Evolutionary conservation across 2,113 vertebrate species (phyloP).

Genomic region (Mesoclemmys tuberculata): DNA sequence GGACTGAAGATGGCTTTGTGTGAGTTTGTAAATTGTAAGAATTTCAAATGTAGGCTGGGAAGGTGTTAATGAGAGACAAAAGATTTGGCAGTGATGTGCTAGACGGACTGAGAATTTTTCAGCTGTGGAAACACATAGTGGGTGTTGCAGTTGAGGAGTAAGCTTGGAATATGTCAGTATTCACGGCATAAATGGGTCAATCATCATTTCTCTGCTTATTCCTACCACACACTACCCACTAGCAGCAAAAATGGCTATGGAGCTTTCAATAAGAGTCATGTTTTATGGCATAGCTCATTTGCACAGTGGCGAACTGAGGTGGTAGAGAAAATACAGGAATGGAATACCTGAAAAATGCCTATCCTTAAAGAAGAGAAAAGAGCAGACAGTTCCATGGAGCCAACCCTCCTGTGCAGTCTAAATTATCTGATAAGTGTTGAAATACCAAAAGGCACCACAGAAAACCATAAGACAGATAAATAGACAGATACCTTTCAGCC

Average conservation of each 20-base stretch:
- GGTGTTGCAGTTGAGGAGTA: neutral
- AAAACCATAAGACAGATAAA: neutral
- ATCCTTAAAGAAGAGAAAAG: neutral
- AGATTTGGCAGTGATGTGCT: neutral
- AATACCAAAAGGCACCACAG: neutral
- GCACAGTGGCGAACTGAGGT: neutral
- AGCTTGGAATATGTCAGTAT: neutral
- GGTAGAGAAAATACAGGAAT: neutral
- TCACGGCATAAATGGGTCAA: neutral
- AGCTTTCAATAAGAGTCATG: neutral
- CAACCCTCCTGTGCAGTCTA: neutral
- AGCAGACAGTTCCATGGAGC: neutral
- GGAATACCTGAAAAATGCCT: neutral
- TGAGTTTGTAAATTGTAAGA: neutral
- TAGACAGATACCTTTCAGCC: neutral
- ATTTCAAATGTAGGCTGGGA: neutral
- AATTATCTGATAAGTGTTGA: neutral
- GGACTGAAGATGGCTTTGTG: neutral
- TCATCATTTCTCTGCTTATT: neutral
- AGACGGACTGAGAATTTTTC: neutral
- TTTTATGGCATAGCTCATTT: accelerated
- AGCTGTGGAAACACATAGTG: neutral
- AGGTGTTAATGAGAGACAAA: neutral
- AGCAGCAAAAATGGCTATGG: neutral
- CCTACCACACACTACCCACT: accelerated